Base-by-base conservation (phyloP, 2,888 invertebrate species). In the Clostera curtula region DNA sequence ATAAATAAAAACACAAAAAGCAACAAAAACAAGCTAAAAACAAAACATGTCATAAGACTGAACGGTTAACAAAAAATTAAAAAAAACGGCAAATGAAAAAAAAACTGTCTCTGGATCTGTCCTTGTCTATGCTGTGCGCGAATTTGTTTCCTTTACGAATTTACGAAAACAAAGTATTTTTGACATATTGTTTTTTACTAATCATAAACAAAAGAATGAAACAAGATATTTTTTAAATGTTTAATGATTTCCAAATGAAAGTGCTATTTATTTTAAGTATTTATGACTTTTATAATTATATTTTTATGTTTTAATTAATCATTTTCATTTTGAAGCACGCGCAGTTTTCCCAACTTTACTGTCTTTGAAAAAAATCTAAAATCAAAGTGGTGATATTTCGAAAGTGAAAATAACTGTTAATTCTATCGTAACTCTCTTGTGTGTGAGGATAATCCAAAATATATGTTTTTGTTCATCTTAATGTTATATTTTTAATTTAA, bases 1-100 rank as follows among this genome's bases (percentile, higher is more conserved):
- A 50, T 46, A 44, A 41, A 36, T 30, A 40, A 39, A 31, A 24
- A 29, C 29, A 43, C 29, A 34, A 40, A 41, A 42, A 39, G 38
- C 31, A 29, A 25, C 40, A 36, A 28, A 36, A 39, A 40, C 30
- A 43, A 49, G 45, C 54, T 50, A 55, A 62, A 56, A 51, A 62
- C 55, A 63, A 63, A 51, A 67, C 64, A 75, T 73, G 77, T 79
- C 76, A 79, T 77, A 82, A 80, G 80, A 83, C 82, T 79, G 80
- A 79, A 64, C 63, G 75, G 69, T 77, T 72, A 69, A 71, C 66
- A 66, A 65, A 62, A 54, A 61, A 61, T 56, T 53, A 48, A 55
- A n/a, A n/a, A 66, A 60, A 56, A 66, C 40, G 56, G 47, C 60
- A 58, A 54, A 44, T 47, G 49, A 58, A 55, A 53, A 57, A 48